Evolutionary conservation across 2,797 vertebrate species (phyloP).

Genomic region (Tiaroga cobitis): DNA sequence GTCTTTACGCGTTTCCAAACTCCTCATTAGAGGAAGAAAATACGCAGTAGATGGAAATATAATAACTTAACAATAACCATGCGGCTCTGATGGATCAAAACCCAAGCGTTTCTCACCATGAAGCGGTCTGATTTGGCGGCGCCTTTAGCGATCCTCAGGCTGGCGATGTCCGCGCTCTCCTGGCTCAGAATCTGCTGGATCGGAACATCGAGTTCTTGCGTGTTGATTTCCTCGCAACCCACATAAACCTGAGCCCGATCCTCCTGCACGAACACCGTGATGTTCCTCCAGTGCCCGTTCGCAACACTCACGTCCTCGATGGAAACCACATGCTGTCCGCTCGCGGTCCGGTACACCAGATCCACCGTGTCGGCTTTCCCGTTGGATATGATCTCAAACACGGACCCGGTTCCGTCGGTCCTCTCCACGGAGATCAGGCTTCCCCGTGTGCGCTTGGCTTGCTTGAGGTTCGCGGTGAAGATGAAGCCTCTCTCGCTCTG

Average conservation of each 20-base stretch:
- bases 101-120: constrained; percentile 79
- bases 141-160: constrained; percentile 90
- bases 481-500: constrained; percentile 92
- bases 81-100: not conserved
- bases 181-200: constrained; percentile 88
- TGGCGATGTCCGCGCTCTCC: constrained; percentile 83
- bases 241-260: constrained; percentile 91
- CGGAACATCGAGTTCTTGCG: constrained; percentile 87
- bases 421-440: constrained; percentile 88
- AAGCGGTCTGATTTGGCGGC: constrained; percentile 86
- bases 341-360: constrained; percentile 83
- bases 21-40: not conserved
- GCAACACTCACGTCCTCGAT: constrained; percentile 91
- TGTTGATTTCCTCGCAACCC: constrained; percentile 93
- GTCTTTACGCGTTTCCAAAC: constrained; percentile 5
- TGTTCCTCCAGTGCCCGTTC: constrained; percentile 92
- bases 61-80: not conserved
- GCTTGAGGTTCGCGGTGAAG: constrained; percentile 90
- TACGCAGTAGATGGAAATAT: not conserved
- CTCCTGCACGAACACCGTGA: constrained; percentile 95
- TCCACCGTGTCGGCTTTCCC: constrained; percentile 92
- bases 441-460: constrained; percentile 88
- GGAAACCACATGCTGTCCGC: constrained; percentile 87
- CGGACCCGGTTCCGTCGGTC: constrained; percentile 84
- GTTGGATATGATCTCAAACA: constrained; percentile 94